Conservation (phyloP, 92 coral and sea anemone species). For the Meandrina meandrites region DNA sequence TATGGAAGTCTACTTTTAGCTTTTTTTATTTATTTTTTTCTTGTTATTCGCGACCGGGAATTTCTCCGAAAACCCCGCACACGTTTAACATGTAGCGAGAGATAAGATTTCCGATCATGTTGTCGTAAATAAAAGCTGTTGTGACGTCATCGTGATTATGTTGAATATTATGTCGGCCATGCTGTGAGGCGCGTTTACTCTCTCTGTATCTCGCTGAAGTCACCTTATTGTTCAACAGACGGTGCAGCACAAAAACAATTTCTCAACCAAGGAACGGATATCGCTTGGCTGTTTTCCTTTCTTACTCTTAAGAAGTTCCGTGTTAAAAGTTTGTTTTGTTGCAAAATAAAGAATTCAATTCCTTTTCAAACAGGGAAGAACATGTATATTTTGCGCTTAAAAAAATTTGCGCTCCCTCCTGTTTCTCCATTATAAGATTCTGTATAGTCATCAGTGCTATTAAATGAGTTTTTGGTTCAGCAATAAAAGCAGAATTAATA, state of each 20-base stretch:
- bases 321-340: slow-evolving; percentile 8
- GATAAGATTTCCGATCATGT: slow-evolving; percentile 13
- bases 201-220: background rate
- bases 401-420: background rate
- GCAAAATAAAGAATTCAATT: background rate
- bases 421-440: background rate
- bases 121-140: slow-evolving; percentile 5
- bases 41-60: background rate
- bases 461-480: background rate
- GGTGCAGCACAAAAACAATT: background rate
- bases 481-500: background rate
- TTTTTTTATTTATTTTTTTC: background rate
- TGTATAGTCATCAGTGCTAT: background rate
- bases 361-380: background rate
- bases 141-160: slow-evolving; percentile 35
- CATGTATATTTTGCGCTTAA: background rate
- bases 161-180: slow-evolving; percentile 5
- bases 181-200: background rate
- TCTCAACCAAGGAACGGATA: background rate
- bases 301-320: background rate
- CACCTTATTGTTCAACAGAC: background rate
- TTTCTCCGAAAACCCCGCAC: background rate
- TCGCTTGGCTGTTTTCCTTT: no score
- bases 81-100: background rate
- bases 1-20: background rate